Evolutionary conservation across 2,888 invertebrate species (phyloP), one percentile per base, ranked within the genome.

Genomic region (Gibbula magus): DNA sequence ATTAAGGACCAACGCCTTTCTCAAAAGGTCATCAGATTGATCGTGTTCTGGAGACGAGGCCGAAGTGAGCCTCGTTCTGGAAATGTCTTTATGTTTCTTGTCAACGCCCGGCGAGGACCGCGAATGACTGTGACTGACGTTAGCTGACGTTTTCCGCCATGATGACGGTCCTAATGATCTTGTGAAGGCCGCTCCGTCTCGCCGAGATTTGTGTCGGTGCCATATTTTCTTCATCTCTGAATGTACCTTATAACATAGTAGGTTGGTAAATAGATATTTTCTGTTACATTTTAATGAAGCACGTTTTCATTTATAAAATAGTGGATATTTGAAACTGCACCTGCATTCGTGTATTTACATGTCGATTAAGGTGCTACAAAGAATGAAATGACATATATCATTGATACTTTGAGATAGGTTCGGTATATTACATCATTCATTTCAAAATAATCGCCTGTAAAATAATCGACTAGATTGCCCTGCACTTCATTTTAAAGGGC

Each of bases 161-260:
- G 74, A 74, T 20, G 74, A 51, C 2, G 45, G n/a, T 0, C 74
- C 74, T 3, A 74, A n/a, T 2, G 74, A 74, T n/a, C 51, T 74
- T 8, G 20, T 74, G 25, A 74, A 51, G 8, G 45, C 25, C 3
- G 74, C 74, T 3, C 25, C 25, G 52, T 74, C 74, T 74, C 74
- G 74, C 25, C 74, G 39, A 20, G 45, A 22, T 16, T 51, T 39
- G 51, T 74, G 74, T 39, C 74, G n/a, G 74, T 51, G 51, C 74
- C 74, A 74, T 25, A 74, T 74, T 20, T 51, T 74, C 25, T 74
- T 74, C 18, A 74, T 51, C 51, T 74, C 74, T 1, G 51, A n/a
- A 22, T 74, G 74, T 0, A 74, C 74, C 74, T 74, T 10, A 0
- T 51, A 74, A 22, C 25, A 20, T 16, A 51, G 10, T 29, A 61